Evolutionary conservation across 2,888 invertebrate genomes (phyloP), one percentile per base, ranked within the genome.

Genomic region (Apomyelois bistriatella): DNA sequence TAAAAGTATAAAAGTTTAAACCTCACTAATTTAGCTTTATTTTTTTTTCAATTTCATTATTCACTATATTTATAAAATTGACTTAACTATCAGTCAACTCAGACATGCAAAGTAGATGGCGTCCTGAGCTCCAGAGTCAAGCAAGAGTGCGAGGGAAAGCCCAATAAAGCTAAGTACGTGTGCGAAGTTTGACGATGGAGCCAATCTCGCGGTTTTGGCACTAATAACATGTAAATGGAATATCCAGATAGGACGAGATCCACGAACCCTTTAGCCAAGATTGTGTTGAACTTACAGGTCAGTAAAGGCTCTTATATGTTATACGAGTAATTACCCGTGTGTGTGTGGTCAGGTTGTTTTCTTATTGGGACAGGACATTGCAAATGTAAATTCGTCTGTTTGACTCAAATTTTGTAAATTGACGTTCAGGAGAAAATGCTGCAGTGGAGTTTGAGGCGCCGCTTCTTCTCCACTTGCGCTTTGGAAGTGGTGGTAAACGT

Each of bases 171-270:
- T n/a, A 43, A 8, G 22, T 42, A 28, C 22, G 28, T 13, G 10
- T 15, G 10, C 28, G 3, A 32, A 46, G 46, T 46, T 46, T 32
- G 15, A 15, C 13, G 15, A 13, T 13, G 15, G 10, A 46, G 15
- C 32, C 40, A 13, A 46, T 46, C 32, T 32, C 32, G 46, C 13
- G 32, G 46, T 30, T 46, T 46, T 10, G 46, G 46, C 32, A 13
- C 46, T 46, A 46, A 46, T 46, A 30, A 46, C 32, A 46, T 46
- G 15, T 46, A 46, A 46, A 46, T 46, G 46, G 46, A 46, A 30
- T 10, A 46, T 46, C 32, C 15, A 46, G 13, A 43, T 32, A 30
- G 7, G 2, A 7, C 5, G 10, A 15, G 30, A 32, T 13, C 12
- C 13, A 30, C 32, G 46, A 15, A 13, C 32, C 46, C 32, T 46